Evolutionary conservation across 2,888 invertebrate genomes (phyloP).

Genomic region (Cacoxenus indagator): DNA sequence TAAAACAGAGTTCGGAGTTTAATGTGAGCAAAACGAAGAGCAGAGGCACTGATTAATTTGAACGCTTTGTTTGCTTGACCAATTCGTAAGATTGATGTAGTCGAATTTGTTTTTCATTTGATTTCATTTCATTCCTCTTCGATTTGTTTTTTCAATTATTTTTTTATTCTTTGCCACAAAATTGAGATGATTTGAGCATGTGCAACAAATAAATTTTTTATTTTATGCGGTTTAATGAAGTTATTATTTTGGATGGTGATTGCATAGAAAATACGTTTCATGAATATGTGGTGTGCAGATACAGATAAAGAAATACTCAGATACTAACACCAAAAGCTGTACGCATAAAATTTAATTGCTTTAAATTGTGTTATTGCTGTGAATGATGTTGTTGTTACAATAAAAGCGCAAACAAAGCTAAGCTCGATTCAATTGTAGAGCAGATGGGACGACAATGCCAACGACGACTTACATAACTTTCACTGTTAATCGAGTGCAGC

Average conservation of each 20-base stretch:
- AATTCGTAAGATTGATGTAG: conserved; percentile 15
- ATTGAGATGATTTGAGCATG: too few relatives aligned
- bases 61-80: background rate
- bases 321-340: background rate
- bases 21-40: too few relatives aligned
- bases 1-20: too few relatives aligned
- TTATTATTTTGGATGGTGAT: too few relatives aligned
- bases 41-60: conserved; percentile 56
- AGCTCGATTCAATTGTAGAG: background rate
- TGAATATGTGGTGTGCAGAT: too few relatives aligned
- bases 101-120: conserved; percentile 24
- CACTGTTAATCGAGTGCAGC: conserved; percentile 34
- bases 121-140: conserved; percentile 19
- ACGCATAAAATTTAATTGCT: background rate
- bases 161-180: background rate
- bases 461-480: conserved; percentile 49
- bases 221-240: too few relatives aligned
- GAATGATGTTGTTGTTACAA: background rate
- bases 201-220: background rate
- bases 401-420: background rate
- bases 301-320: too few relatives aligned
- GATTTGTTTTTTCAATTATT: background rate
- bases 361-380: conserved; percentile 18
- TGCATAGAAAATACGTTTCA: too few relatives aligned
- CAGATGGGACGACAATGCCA: conserved; percentile 22